These are phyloP conservation scores for Lithophane socia DNA, from an alignment of 2,888 invertebrate genomes.

Conservation along the genomic window DNA sequence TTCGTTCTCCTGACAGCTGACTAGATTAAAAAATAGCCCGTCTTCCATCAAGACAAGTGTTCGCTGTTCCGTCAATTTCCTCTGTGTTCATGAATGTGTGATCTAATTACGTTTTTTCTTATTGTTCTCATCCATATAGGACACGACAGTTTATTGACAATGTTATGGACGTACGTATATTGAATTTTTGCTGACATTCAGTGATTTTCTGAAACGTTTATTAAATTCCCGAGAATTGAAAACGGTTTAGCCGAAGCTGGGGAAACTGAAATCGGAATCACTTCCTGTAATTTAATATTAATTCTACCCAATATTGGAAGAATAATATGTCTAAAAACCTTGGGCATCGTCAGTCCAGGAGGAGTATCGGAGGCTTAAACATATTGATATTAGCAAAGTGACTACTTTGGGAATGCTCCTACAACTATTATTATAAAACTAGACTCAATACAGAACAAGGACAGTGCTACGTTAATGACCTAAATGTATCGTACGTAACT, in stretches of 20 bases:
- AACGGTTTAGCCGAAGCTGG: constrained; percentile 6
- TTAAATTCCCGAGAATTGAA: constrained; percentile 20
- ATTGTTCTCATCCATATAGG: background rate
- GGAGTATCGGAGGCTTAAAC: constrained; percentile 3
- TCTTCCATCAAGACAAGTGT: constrained; percentile 40
- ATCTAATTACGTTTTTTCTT: constrained; percentile 35
- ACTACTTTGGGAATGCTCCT: constrained; percentile 9
- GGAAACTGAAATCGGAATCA: constrained; percentile 14
- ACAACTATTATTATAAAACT: constrained; percentile 24
- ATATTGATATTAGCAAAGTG: constrained; percentile 14
- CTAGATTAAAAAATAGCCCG: constrained; percentile 58
- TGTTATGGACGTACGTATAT: constrained; percentile 10
- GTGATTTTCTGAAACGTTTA: constrained; percentile 22
- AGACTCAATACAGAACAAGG: constrained; percentile 5
- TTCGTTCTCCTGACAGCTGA: constrained; percentile 48
- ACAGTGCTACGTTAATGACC: background rate
- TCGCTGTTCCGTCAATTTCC: constrained; percentile 37
- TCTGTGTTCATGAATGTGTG: constrained; percentile 34
- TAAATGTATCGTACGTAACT: background rate
- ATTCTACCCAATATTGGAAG: background rate
- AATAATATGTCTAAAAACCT: constrained; percentile 4
- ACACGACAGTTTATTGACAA: constrained; percentile 28
- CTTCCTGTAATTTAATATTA: constrained; percentile 11
- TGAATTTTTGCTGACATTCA: background rate
- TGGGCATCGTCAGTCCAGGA: constrained; percentile 9